Conservation (phyloP, 2,797 vertebrate species). For the Rousettus madagascariensis region DNA sequence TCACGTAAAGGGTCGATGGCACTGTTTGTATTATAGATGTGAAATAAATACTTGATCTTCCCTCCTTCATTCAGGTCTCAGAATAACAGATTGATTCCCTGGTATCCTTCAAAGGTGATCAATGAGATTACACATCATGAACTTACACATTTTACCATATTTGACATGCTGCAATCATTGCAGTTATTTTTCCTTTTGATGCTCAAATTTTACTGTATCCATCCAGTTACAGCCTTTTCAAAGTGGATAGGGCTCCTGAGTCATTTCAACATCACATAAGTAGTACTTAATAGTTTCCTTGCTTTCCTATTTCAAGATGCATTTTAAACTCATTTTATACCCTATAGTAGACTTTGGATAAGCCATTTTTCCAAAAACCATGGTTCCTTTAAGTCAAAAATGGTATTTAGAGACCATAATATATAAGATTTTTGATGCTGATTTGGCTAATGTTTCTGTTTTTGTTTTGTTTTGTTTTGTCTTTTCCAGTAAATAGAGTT, state of each 20-base stretch:
- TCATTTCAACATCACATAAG: not conserved
- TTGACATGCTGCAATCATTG: not conserved
- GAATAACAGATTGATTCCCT: not conserved
- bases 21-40: not conserved
- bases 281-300: not conserved
- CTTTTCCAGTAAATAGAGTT: not conserved
- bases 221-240: not conserved
- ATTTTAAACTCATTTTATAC: not conserved
- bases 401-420: not conserved
- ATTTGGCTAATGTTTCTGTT: not conserved
- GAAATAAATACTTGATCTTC: not conserved
- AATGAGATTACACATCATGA: not conserved
- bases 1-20: not conserved
- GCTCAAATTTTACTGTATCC: not conserved
- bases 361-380: not conserved
- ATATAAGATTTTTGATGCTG: not conserved
- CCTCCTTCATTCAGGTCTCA: not conserved
- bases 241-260: not conserved
- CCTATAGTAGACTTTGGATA: not conserved
- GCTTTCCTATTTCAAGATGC: not conserved
- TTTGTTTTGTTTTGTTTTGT: too few relatives aligned
- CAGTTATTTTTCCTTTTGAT: not conserved
- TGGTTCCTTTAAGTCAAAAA: not conserved
- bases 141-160: not conserved
- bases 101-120: not conserved